Percentiles rank a stretch among this genome's conserved stretches.
phyloP scores from a whole-genome alignment of 2,888 invertebrate species.

The Trypoxylon attenuatum region DNA sequence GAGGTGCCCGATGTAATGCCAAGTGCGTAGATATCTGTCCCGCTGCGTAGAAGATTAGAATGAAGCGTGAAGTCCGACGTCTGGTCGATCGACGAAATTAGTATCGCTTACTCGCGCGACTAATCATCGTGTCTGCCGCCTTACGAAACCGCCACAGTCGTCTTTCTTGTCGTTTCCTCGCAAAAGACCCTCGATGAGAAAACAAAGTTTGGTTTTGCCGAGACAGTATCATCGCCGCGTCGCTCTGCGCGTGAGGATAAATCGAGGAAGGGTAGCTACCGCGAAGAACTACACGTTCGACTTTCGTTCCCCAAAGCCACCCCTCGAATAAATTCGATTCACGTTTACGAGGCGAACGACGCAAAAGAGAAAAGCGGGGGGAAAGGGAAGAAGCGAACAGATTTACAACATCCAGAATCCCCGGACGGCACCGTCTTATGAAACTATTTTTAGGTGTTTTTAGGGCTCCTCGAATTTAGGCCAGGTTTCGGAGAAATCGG shows the following conservation, averaged over 20 bases:
- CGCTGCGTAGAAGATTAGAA: slow-evolving; percentile 39
- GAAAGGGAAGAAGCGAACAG: slow-evolving; percentile 39
- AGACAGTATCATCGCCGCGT: neutral
- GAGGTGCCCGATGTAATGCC: slow-evolving; percentile 41
- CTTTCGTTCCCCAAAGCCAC: slow-evolving; percentile 9
- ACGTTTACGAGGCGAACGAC: slow-evolving; percentile 19
- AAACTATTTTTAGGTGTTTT: slow-evolving; percentile 50
- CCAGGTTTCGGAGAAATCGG: slow-evolving; percentile 44
- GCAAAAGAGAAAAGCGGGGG: slow-evolving; percentile 27
- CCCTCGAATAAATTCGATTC: slow-evolving; percentile 32
- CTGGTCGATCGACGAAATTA: slow-evolving; percentile 44
- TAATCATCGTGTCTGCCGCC: slow-evolving; percentile 28
- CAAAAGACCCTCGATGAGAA: neutral
- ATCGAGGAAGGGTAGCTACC: neutral
- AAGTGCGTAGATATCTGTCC: slow-evolving; percentile 46
- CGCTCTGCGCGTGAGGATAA: too few species aligned
- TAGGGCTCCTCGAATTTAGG: slow-evolving; percentile 49
- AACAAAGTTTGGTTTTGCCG: neutral
- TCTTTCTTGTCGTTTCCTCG: slow-evolving; percentile 2
- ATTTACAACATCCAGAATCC: slow-evolving; percentile 46
- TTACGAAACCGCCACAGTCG: slow-evolving; percentile 35
- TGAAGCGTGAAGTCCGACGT: slow-evolving; percentile 38
- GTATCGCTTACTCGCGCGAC: slow-evolving; percentile 36
- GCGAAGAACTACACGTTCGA: neutral
- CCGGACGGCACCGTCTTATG: slow-evolving; percentile 46